A percentile compares a stretch with the other conserved stretches of the same genome.
Conservation (phyloP, 2,797 vertebrate genomes). For the Takifugu ocellatus region DNA sequence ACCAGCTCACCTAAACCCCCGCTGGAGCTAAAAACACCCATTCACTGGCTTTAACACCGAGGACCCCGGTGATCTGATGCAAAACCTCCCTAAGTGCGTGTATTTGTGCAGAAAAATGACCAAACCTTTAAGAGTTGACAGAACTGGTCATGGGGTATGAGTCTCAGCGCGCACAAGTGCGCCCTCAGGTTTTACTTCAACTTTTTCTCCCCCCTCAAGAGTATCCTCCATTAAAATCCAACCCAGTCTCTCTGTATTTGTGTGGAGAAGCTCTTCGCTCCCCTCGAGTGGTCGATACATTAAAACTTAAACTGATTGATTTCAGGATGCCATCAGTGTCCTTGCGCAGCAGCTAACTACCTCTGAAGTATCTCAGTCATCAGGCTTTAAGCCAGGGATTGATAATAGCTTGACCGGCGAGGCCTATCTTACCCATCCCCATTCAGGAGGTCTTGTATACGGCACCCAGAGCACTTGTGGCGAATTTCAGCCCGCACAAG, state of each 20-base stretch:
- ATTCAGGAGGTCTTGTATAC: conserved; percentile 79
- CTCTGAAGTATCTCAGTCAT: conserved; percentile 81
- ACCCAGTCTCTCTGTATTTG: conserved; percentile 56
- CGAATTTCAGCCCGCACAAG: conserved; percentile 77
- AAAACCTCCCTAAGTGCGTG: conserved; percentile 61
- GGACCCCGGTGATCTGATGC: conserved; percentile 46
- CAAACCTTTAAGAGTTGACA: conserved; percentile 64
- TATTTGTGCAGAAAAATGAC: conserved; percentile 60
- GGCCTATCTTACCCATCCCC: conserved; percentile 80
- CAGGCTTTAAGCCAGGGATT: conserved; percentile 76
- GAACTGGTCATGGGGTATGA: conserved; percentile 54
- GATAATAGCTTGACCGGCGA: conserved; percentile 82
- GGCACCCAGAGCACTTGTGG: conserved; percentile 75
- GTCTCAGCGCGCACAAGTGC: conserved; percentile 65
- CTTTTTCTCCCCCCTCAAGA: conserved; percentile 54
- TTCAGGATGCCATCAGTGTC: conserved; percentile 77
- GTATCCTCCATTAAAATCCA: conserved; percentile 73
- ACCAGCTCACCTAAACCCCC: conserved; percentile 46
- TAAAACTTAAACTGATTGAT: conserved; percentile 85
- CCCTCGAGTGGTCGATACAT: conserved; percentile 79
- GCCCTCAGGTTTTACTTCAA: conserved; percentile 79
- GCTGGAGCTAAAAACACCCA: conserved; percentile 57
- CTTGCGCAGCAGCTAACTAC: conserved; percentile 70
- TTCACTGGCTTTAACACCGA: conserved; percentile 64
- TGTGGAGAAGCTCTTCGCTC: conserved; percentile 67